Evolutionary conservation across 2,113 vertebrate species (phyloP).

Genomic region (Hemicordylus capensis): DNA sequence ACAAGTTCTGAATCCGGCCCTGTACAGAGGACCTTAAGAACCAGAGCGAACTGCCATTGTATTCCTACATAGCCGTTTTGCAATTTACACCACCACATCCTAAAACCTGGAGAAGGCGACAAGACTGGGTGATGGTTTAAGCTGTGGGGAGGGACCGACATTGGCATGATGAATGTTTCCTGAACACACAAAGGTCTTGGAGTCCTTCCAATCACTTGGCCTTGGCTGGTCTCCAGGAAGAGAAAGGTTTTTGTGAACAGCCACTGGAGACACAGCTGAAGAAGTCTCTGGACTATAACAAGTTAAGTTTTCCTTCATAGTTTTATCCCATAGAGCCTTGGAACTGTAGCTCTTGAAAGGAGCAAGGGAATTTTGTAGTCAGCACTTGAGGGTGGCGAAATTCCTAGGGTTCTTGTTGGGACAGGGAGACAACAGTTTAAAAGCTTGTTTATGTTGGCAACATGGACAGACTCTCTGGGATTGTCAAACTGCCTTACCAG

Average conservation of each 20-base stretch:
- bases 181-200: background rate
- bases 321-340: background rate
- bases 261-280: background rate
- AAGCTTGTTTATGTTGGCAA: background rate
- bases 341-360: background rate
- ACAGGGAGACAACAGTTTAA: background rate
- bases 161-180: constrained; percentile 6
- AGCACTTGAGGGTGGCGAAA: background rate
- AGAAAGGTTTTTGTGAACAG: background rate
- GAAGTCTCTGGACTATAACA: background rate
- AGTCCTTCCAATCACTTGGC: background rate
- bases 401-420: background rate
- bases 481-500: background rate
- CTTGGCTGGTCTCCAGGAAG: constrained; percentile 4
- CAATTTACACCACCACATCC: background rate
- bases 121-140: background rate
- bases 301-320: background rate
- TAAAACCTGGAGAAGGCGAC: background rate
- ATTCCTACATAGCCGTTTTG: background rate
- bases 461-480: background rate
- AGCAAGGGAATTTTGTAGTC: too few relatives aligned
- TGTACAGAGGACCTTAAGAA: background rate
- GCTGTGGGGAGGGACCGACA: background rate
- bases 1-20: too few relatives aligned
- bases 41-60: background rate